Evolutionary conservation across 2,888 invertebrate genomes (phyloP).

Genomic region (Dione vanillae): DNA sequence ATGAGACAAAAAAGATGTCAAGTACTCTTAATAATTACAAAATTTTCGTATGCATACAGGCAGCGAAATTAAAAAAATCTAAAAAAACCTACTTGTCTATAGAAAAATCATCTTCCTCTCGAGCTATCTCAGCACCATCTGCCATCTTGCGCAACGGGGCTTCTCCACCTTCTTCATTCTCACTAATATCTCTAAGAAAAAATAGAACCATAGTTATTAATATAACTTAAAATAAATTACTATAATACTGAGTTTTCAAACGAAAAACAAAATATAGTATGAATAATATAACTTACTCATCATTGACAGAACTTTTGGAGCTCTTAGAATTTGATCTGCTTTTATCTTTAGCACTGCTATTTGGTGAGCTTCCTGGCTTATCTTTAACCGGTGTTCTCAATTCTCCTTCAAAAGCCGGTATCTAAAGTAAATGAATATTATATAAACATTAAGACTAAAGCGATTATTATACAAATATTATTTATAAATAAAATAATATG

Average conservation of each 20-base stretch:
- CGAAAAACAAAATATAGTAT: not conserved
- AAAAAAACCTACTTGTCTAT: constrained; percentile 48
- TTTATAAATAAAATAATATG: not conserved
- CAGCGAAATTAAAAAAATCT: not conserved
- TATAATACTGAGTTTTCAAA: not conserved
- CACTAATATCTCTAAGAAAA: constrained; percentile 64
- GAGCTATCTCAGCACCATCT: constrained; percentile 59
- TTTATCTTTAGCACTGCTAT: constrained; percentile 54
- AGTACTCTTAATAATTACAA: no score
- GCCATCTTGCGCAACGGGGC: constrained; percentile 59
- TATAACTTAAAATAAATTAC: not conserved
- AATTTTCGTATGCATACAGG: no score
- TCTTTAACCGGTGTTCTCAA: constrained; percentile 56
- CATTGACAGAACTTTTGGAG: constrained; percentile 64
- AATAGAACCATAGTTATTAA: not conserved
- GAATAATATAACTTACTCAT: constrained; percentile 60
- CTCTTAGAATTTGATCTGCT: constrained; percentile 68
- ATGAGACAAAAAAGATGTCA: no score
- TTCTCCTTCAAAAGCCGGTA: constrained; percentile 73
- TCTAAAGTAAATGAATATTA: constrained; percentile 55
- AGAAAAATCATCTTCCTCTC: constrained; percentile 54
- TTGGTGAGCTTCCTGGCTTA: constrained; percentile 55
- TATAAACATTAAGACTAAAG: not conserved
- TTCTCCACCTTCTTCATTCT: constrained; percentile 59
- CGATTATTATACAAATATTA: no score